Percentiles rank a stretch among this genome's conserved stretches.
These are phyloP conservation scores for Copsychus sechellarum DNA, from an alignment of 2,113 vertebrate genomes.

Conservation along the genomic window DNA sequence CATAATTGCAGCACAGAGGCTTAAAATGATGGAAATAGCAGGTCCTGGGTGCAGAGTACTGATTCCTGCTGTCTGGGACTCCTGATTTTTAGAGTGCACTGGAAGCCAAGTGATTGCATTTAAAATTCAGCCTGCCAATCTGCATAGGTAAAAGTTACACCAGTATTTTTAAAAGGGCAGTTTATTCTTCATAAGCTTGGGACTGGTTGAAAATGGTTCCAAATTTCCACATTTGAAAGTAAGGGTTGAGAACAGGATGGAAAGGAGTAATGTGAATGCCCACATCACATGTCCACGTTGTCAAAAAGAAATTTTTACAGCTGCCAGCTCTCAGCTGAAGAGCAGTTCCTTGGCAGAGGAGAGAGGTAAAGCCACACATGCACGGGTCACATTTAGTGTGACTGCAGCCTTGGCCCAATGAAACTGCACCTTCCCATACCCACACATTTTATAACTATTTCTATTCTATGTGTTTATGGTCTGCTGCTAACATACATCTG, in stretches of 20 bases:
- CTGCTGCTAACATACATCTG: background rate
- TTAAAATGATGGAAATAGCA: constrained; percentile 14
- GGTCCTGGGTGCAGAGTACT: background rate
- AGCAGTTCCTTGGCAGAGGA: background rate
- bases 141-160: constrained; percentile 37
- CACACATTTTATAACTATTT: background rate
- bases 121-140: constrained; percentile 47
- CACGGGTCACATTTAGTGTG: background rate
- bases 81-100: background rate
- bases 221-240: background rate
- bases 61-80: background rate
- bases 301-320: background rate
- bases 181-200: background rate
- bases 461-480: background rate
- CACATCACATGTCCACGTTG: background rate
- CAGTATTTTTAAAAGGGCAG: constrained; percentile 4
- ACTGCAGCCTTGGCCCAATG: background rate
- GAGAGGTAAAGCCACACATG: background rate
- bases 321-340: background rate
- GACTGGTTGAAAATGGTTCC: background rate
- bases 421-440: background rate
- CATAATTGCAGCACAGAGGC: background rate
- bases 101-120: constrained; percentile 56
- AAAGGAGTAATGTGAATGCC: background rate
- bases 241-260: background rate